A percentile compares a stretch with the other conserved stretches of the same genome.
Conservation (phyloP, 2,797 vertebrate genomes). For the Neomorphus geoffroyi region DNA sequence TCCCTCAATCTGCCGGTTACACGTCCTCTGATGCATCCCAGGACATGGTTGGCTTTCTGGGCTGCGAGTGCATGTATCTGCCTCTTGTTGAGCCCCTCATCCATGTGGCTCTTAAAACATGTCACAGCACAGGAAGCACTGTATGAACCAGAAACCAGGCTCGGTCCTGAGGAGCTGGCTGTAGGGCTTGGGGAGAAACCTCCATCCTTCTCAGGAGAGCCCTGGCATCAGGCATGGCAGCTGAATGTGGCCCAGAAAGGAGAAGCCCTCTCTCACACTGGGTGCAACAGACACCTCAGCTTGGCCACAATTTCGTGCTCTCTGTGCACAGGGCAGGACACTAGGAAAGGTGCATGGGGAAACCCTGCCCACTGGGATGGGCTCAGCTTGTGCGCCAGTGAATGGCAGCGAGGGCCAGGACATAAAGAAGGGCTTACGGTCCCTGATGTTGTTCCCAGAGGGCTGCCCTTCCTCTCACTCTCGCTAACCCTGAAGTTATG, state of each 20-base stretch:
- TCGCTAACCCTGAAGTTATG: neutral
- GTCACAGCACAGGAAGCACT: rapidly evolving
- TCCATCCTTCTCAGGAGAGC: neutral
- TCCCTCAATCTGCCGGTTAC: too few relatives aligned
- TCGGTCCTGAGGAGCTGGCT: neutral
- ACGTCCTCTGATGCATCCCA: too few relatives aligned
- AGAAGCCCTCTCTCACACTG: neutral
- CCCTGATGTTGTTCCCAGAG: neutral
- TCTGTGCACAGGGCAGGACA: neutral
- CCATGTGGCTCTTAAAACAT: neutral
- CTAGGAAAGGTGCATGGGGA: rapidly evolving
- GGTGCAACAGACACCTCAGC: neutral
- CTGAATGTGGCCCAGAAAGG: rapidly evolving
- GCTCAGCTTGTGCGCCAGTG: neutral
- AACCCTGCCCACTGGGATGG: rapidly evolving
- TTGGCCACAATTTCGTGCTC: neutral
- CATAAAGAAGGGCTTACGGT: rapidly evolving
- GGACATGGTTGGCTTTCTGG: too few relatives aligned
- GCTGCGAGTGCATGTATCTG: too few relatives aligned
- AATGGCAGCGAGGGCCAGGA: neutral
- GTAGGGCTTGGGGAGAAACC: neutral
- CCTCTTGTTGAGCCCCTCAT: too few relatives aligned
- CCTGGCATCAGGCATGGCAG: rapidly evolving
- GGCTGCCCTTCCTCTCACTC: neutral
- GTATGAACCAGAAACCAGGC: neutral